Evolutionary conservation across 2,113 vertebrate genomes (phyloP), one percentile per base, ranked within the genome.

Genomic region (Parus major): DNA sequence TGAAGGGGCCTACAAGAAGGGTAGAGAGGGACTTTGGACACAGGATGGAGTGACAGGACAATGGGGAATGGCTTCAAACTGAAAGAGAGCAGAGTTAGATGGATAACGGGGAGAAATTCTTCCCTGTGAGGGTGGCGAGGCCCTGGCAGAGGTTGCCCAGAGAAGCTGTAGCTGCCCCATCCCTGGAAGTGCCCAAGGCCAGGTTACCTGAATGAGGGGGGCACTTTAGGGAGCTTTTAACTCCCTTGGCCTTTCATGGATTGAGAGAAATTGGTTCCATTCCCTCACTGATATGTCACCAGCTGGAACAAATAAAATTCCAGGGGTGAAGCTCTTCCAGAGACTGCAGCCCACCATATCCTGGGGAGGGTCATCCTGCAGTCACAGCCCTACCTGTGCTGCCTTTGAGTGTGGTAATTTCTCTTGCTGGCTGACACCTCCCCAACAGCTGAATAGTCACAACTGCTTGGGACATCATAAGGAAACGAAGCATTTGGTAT

Each of bases 401-500:
- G 57, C 55, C 49, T 70, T n/a, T 31, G 42, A 64, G 27, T 28
- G 61, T 36, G n/a, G 6, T 28, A 3, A 59, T 78, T 66, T 55
- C 29, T 36, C 36, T 41, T 33, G 15, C n/a, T 42, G n/a, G 33
- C n/a, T 60, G 47, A 57, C 46, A 28, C 12, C 19, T 31, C 47
- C 29, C 3, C 70, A 41, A 6, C 24, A 41, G 47, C 17, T 31
- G 5, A 61, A 41, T 10, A 61, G 29, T 75, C 70, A 29, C 70
- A 68, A 5, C n/a, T 42, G 1, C 0, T 0, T 25, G 50, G 64
- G 31, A 19, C 72, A 25, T 25, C 2, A 0, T 39, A 24, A 47
- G n/a, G 8, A 18, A 10, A 22, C 44, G 29, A 55, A 63, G 47
- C 29, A 8, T 35, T 24, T 14, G 5, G 12, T 39, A 12, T 21